Conservation (phyloP, 2,113 vertebrate species). For the Macrotis lagotis region DNA sequence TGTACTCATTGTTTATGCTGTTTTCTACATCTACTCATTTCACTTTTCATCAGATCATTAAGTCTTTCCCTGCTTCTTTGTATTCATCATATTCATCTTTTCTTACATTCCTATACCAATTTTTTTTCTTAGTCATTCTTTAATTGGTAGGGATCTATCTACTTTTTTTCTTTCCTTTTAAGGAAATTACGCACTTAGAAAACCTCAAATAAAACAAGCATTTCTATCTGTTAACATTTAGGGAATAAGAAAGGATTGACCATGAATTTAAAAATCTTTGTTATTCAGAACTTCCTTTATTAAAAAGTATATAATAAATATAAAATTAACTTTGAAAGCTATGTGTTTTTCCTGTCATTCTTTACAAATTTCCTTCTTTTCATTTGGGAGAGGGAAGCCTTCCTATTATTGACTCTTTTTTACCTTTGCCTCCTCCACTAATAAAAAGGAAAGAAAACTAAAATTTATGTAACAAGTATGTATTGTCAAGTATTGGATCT, state of each 20-base stretch:
- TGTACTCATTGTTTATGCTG: background rate
- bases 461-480: background rate
- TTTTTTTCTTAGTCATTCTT: background rate
- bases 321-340: background rate
- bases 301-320: background rate
- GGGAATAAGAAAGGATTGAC: background rate
- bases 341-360: background rate
- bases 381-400: too few species aligned
- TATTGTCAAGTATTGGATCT: background rate
- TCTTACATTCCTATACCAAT: background rate
- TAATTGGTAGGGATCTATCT: background rate
- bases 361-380: background rate
- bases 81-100: background rate
- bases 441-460: background rate
- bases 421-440: background rate
- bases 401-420: too few species aligned
- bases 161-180: background rate
- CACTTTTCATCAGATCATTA: background rate
- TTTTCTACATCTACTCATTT: background rate
- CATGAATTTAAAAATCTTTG: background rate
- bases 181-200: background rate
- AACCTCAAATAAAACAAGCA: background rate
- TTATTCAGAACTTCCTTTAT: background rate
- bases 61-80: background rate
- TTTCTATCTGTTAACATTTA: background rate